Percentiles rank a stretch among this genome's conserved stretches.
phyloP scores from a whole-genome alignment of 2,888 invertebrate species.

The Schizaphis graminum region DNA sequence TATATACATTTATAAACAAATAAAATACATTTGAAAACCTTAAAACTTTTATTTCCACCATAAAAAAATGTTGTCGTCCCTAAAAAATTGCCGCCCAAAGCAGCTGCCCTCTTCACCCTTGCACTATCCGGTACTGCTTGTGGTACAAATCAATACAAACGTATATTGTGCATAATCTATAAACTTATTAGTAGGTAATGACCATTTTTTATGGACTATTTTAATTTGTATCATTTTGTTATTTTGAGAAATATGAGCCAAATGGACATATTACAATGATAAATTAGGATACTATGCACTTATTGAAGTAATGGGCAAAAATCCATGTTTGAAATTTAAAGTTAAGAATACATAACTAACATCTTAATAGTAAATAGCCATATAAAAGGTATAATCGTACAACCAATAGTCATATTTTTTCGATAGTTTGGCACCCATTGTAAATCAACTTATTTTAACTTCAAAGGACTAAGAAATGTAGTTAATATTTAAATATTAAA shows the following conservation, averaged over 20 bases:
- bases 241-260: background rate
- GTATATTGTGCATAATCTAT: background rate
- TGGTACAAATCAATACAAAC: background rate
- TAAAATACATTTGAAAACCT: too few relatives aligned
- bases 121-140: too few relatives aligned
- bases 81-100: too few relatives aligned
- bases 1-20: too few relatives aligned
- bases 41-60: too few relatives aligned
- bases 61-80: too few relatives aligned
- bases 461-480: background rate
- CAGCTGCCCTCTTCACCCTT: too few relatives aligned
- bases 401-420: background rate
- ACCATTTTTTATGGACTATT: background rate
- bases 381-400: background rate
- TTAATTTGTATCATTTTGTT: background rate
- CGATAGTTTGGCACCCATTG: background rate
- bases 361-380: background rate
- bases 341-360: background rate
- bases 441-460: background rate
- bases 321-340: too few relatives aligned
- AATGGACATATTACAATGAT: background rate
- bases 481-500: background rate
- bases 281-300: background rate
- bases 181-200: background rate
- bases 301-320: background rate